A percentile compares a stretch with the other conserved stretches of the same genome.
Evolutionary conservation across 2,113 vertebrate species (phyloP).

Genomic region (Andinoacara biseriatus): DNA sequence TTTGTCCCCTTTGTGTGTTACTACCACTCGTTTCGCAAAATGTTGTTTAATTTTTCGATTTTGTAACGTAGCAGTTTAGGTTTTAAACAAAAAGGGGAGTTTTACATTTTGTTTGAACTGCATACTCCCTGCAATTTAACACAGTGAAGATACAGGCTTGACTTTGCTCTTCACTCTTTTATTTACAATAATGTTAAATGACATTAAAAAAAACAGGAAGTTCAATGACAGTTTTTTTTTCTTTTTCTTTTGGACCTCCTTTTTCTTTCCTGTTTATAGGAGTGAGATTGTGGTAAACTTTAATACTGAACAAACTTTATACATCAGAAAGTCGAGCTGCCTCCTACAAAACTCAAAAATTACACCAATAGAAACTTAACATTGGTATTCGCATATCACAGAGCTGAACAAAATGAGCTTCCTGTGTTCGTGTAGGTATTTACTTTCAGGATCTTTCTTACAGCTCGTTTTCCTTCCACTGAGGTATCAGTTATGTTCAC

Average conservation of each 20-base stretch:
- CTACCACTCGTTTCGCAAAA: background rate
- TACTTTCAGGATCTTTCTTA: background rate
- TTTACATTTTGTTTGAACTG: background rate
- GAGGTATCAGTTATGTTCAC: conserved; percentile 35
- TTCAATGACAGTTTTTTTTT: background rate
- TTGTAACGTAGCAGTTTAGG: background rate
- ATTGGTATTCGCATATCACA: conserved; percentile 36
- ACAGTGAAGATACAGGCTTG: conserved; percentile 5
- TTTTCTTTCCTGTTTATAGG: conserved; percentile 58
- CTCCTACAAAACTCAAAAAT: background rate
- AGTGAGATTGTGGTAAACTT: conserved; percentile 1
- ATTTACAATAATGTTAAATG: conserved; percentile 62
- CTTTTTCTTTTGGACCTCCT: conserved; percentile 3
- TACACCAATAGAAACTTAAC: conserved; percentile 16
- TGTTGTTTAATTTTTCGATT: background rate
- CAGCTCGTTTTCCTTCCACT: conserved; percentile 20
- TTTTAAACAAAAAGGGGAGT: background rate
- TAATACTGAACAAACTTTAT: conserved; percentile 38
- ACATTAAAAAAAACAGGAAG: conserved; percentile 69
- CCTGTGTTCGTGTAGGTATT: background rate
- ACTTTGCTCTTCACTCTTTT: conserved; percentile 36
- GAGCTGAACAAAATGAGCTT: conserved; percentile 14
- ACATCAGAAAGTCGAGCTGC: conserved; percentile 2
- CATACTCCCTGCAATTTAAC: background rate
- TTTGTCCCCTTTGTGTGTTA: background rate